These are phyloP conservation scores for Poecile montanus DNA, from an alignment of 2,797 vertebrate species.

Conservation along the genomic window DNA sequence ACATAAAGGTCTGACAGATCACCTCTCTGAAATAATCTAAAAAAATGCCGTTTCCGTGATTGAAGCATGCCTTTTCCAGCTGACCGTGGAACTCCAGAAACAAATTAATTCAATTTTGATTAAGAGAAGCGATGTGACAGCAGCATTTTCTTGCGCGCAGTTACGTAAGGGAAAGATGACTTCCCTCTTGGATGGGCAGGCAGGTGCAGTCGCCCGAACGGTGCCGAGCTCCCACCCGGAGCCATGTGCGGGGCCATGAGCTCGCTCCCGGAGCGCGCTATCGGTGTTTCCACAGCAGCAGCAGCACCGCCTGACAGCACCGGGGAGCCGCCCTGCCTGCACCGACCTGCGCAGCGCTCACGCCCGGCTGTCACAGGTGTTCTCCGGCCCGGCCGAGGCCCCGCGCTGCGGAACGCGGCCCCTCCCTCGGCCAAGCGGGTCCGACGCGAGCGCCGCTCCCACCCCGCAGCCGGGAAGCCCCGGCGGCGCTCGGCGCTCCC, in stretches of 20 bases:
- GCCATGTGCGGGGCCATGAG: neutral
- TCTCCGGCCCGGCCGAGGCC: neutral
- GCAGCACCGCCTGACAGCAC: neutral
- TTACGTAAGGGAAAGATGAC: neutral
- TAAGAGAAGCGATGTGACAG: neutral
- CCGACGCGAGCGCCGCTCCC: neutral
- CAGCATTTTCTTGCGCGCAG: neutral
- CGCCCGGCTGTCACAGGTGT: neutral
- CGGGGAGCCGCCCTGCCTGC: neutral
- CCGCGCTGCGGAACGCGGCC: neutral
- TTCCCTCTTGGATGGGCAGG: neutral
- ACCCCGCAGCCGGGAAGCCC: neutral
- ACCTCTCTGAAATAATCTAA: neutral
- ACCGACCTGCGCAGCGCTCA: neutral
- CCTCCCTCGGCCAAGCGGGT: too few relatives aligned
- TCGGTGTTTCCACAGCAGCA: neutral
- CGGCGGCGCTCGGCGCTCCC: neutral
- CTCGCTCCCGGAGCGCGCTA: neutral
- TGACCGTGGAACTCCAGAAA: neutral
- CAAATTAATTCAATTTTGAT: fast-evolving
- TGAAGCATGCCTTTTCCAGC: neutral
- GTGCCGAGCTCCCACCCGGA: neutral
- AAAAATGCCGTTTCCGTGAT: fast-evolving
- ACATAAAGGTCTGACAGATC: neutral
- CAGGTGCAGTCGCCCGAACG: neutral